phyloP scores from a whole-genome alignment of 2,888 invertebrate species.

The Caenorhabditis panamensis region DNA sequence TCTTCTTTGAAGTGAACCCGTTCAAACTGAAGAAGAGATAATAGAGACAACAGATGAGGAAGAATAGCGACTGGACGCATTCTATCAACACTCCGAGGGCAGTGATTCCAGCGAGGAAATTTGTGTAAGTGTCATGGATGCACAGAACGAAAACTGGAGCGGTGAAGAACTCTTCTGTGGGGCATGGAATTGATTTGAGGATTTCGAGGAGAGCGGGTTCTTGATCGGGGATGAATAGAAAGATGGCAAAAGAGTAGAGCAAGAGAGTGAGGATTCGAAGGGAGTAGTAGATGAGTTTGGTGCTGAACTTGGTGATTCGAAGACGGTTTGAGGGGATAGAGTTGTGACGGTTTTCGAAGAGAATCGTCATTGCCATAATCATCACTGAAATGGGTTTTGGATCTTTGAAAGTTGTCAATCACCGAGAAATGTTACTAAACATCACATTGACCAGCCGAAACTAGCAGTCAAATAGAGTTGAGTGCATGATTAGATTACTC shows the following conservation, averaged over 20 bases:
- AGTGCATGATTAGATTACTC: too few species aligned
- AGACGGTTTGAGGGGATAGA: slow-evolving; percentile 44
- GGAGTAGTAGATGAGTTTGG: slow-evolving; percentile 20
- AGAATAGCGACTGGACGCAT: slow-evolving; percentile 28
- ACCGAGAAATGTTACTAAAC: too few species aligned
- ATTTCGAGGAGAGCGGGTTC: slow-evolving; percentile 26
- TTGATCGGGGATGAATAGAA: slow-evolving; percentile 40
- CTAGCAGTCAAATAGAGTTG: too few species aligned
- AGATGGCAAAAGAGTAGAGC: slow-evolving; percentile 17
- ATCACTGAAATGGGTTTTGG: slow-evolving; percentile 12
- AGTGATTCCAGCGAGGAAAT: slow-evolving; percentile 18
- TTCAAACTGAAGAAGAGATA: slow-evolving; percentile 33
- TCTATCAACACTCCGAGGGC: slow-evolving; percentile 27
- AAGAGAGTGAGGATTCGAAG: slow-evolving; percentile 2
- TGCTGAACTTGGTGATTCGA: slow-evolving; percentile 8
- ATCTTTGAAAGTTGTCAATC: not conserved
- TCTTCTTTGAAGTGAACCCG: slow-evolving; percentile 49
- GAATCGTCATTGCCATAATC: slow-evolving; percentile 50
- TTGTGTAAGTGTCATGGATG: slow-evolving; percentile 26
- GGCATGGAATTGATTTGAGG: slow-evolving; percentile 32
- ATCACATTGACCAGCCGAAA: too few species aligned
- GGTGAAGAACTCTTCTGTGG: slow-evolving; percentile 30
- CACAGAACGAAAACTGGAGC: slow-evolving; percentile 30
- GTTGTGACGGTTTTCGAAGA: slow-evolving; percentile 44
- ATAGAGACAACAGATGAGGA: slow-evolving; percentile 34